phyloP scores from a whole-genome alignment of 2,797 vertebrate species.

The Sparus aurata region DNA sequence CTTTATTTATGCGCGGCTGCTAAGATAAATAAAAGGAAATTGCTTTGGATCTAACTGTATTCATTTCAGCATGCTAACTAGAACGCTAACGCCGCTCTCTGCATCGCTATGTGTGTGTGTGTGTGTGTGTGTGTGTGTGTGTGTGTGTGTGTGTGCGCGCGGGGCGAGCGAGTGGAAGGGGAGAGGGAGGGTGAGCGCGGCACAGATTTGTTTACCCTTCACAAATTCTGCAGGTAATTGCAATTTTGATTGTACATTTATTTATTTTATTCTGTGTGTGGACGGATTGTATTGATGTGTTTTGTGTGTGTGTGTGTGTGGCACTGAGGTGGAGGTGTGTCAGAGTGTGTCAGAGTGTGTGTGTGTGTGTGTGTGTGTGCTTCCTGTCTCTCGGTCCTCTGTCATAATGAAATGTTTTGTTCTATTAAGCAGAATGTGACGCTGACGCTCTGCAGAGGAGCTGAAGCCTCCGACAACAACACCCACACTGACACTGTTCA shows the following conservation, averaged over 20 bases:
- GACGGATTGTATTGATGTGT: constrained; percentile 37
- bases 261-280: constrained; percentile 84
- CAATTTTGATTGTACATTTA: constrained; percentile 99
- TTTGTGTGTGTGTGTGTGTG: constrained; percentile 75
- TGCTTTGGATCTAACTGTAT: constrained; percentile 99
- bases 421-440: constrained; percentile 85
- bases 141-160: constrained; percentile 30
- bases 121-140: constrained; percentile 29
- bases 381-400: constrained; percentile 69
- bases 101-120: constrained; percentile 21
- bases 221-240: constrained; percentile 99
- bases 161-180: background rate
- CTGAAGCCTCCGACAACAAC: background rate
- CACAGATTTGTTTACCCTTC: constrained; percentile 99
- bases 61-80: constrained; percentile 99
- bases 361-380: constrained; percentile 58
- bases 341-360: constrained; percentile 31
- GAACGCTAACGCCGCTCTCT: constrained; percentile 57
- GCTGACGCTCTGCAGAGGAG: constrained; percentile 43
- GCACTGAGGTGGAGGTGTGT: constrained; percentile 4
- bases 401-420: constrained; percentile 98
- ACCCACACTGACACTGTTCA: background rate
- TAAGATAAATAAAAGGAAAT: constrained; percentile 99
- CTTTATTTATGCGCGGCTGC: constrained; percentile 99
- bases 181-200: background rate